Conservation (phyloP, 2,888 invertebrate genomes). For the Rhaphigaster nebulosa region DNA sequence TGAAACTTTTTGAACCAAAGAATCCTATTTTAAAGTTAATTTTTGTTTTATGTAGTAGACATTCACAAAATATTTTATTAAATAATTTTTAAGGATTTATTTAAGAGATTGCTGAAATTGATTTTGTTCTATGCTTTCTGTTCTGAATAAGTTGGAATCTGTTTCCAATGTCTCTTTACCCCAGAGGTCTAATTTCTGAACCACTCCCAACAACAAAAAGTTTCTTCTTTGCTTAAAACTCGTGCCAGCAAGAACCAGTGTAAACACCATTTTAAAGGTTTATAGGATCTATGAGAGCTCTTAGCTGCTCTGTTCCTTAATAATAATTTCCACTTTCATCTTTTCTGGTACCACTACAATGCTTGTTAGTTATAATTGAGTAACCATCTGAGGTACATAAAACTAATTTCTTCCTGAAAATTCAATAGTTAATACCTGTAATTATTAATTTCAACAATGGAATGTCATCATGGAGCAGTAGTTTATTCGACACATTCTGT, state of each 20-base stretch:
- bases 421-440: neutral
- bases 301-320: neutral
- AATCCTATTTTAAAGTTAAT: no score
- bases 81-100: no score
- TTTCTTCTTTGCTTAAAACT: neutral
- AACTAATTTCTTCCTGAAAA: neutral
- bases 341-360: neutral
- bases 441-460: neutral
- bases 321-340: neutral
- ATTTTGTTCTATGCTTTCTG: no score
- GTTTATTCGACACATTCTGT: no score
- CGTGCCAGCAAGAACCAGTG: constrained; percentile 2
- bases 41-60: no score
- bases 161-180: neutral
- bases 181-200: neutral
- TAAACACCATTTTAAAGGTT: neutral
- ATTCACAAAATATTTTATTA: no score
- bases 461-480: no score
- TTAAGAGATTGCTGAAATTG: no score
- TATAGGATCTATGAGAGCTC: neutral
- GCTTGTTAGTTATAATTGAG: neutral
- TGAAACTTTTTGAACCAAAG: no score
- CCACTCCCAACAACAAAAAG: neutral
- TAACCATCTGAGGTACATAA: neutral
- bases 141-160: no score